Conservation (phyloP, 1,140 invertebrate genomes). For the Macrosteles quadrilineatus region DNA sequence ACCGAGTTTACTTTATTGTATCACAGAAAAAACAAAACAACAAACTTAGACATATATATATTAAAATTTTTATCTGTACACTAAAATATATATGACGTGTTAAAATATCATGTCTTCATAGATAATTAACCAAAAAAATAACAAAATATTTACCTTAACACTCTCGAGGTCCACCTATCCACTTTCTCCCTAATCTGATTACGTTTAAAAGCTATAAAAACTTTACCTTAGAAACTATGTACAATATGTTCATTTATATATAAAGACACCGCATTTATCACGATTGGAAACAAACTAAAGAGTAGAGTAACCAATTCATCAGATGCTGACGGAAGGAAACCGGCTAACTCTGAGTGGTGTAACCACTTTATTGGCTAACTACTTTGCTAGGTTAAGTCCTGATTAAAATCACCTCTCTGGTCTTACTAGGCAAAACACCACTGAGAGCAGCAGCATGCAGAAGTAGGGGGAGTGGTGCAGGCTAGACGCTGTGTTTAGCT, state of each 20-base stretch:
- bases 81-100: no score
- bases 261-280: conserved; percentile 32
- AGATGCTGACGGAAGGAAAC: background rate
- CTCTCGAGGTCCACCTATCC: background rate
- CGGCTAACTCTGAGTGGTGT: background rate
- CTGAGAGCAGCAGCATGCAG: background rate
- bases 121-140: no score
- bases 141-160: no score
- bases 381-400: conserved; percentile 15
- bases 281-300: conserved; percentile 21
- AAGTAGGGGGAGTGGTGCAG: background rate
- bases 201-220: conserved; percentile 23
- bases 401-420: conserved; percentile 29
- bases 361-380: conserved; percentile 19
- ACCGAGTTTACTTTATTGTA: no score
- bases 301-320: conserved; percentile 11
- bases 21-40: no score
- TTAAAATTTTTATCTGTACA: no score
- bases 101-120: no score
- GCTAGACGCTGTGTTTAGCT: no score
- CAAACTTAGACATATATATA: no score
- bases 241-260: conserved; percentile 29
- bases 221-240: conserved; percentile 17
- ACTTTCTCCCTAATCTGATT: conserved; percentile 8
- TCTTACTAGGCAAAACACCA: background rate